Base-by-base conservation (phyloP, 2,888 invertebrate species). In the Andrena bucephala region DNA sequence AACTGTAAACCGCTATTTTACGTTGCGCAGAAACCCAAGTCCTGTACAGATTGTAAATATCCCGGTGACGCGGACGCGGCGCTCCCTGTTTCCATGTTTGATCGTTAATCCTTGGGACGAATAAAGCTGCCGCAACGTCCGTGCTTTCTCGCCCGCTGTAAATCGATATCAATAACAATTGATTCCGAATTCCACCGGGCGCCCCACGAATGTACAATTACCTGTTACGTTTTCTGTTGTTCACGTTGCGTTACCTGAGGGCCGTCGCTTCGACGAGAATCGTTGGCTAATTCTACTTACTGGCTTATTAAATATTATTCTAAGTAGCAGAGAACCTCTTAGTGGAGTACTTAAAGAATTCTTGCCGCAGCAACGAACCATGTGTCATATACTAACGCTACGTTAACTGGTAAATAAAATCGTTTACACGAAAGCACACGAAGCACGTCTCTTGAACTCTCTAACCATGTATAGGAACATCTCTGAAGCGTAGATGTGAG, bases 21-120 rank as follows among this genome's bases (percentile, higher is more conserved):
- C 50, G 65, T 52, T 59, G 73, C 66, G 62, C 62, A 77, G 62
- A 73, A 68, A 10, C 52, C 62, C 33, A 65, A 59, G 27, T 33
- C 66, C 60, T 74, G 80, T 72, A 65, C 68, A 71, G 73, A 81
- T 72, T 81, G 85, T 87, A 85, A 86, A 88, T 77, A 87, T 71
- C 70, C 31, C 52, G 66, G 73, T 77, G 79, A 69, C 81, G 75
- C 79, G 74, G 59, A 77, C 67, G 67, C 66, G 59, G 66, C 57
- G 57, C 48, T 60, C 62, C 7, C 60, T 24, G 50, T 36, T 59
- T 31, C 29, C 42, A 65, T 31, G n/a, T n/a, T 69, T 29, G 68
- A 52, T 57, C 63, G 81, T 73, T 67, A 52, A 81, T 75, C 54
- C 52, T 52, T 31, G 42, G 16, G 52, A 20, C 29, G 36, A 33